phyloP scores from a whole-genome alignment of 1,140 invertebrate genomes.

The Rhyzopertha dominica region DNA sequence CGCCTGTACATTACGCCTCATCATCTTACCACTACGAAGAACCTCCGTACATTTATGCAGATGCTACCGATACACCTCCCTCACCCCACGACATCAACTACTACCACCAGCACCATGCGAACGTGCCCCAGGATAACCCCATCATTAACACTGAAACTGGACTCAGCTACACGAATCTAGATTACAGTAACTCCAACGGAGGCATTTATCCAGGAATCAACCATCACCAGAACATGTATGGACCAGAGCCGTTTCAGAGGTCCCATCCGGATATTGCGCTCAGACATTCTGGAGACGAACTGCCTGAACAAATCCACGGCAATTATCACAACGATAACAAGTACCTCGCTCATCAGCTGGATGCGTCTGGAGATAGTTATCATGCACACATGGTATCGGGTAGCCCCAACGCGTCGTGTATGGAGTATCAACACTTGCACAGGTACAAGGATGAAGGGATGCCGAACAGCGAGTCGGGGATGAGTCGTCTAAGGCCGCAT shows the following conservation, averaged over 20 bases:
- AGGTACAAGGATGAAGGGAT: conserved; percentile 49
- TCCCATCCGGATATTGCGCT: conserved; percentile 27
- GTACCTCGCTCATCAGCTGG: conserved; percentile 51
- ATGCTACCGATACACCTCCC: conserved; percentile 34
- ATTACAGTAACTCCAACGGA: conserved; percentile 53
- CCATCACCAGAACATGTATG: conserved; percentile 32
- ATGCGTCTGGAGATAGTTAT: conserved; percentile 43
- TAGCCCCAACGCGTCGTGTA: conserved; percentile 32
- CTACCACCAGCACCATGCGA: conserved; percentile 39
- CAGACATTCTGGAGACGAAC: conserved; percentile 40
- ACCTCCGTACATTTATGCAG: conserved; percentile 30
- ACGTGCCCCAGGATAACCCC: conserved; percentile 47
- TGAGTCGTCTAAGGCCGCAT: conserved; percentile 34
- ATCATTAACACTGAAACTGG: conserved; percentile 82
- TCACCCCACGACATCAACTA: conserved; percentile 38
- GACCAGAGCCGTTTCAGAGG: conserved; percentile 23
- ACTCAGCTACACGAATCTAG: conserved; percentile 84
- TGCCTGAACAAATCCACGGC: conserved; percentile 35
- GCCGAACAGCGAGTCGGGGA: conserved; percentile 24
- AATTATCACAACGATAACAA: conserved; percentile 52
- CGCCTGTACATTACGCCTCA: conserved; percentile 45
- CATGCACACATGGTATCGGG: conserved; percentile 45
- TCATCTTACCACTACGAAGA: conserved; percentile 38
- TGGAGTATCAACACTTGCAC: conserved; percentile 48
- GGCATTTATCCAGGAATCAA: conserved; percentile 14